These are phyloP conservation scores for Linnaemya tessellans DNA, from an alignment of 2,888 invertebrate genomes.

Conservation along the genomic window DNA sequence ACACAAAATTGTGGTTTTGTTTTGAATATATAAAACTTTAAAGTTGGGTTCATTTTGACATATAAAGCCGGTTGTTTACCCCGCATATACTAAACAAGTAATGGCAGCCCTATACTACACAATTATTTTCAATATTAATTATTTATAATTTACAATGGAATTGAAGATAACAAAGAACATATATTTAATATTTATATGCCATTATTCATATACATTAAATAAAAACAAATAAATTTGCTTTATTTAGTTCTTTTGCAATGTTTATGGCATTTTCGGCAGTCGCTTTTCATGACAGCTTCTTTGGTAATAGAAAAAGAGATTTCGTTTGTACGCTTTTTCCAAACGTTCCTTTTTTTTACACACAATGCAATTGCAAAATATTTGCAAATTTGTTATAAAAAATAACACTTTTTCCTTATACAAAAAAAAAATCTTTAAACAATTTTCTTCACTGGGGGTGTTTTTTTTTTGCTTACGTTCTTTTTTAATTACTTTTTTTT, in stretches of 20 bases:
- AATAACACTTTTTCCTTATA: conserved; percentile 24
- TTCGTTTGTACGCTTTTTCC: neutral
- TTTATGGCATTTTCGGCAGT: neutral
- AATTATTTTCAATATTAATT: conserved; percentile 22
- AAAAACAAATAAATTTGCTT: neutral
- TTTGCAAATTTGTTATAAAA: conserved; percentile 43
- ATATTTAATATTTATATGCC: neutral
- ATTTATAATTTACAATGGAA: neutral
- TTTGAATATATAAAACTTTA: too few species aligned
- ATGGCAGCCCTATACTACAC: neutral
- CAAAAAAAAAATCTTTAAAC: neutral
- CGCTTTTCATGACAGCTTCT: neutral
- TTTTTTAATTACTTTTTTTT: conserved; percentile 42
- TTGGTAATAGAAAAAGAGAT: conserved; percentile 10
- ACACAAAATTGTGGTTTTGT: too few species aligned
- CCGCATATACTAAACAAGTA: neutral
- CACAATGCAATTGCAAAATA: conserved; percentile 24
- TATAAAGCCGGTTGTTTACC: neutral
- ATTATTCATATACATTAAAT: neutral
- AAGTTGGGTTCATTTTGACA: too few species aligned
- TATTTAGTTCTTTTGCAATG: neutral
- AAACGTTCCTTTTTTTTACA: conserved; percentile 9
- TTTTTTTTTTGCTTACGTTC: conserved; percentile 28
- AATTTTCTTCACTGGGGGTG: conserved; percentile 13
- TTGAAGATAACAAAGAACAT: neutral